A percentile compares a stretch with the other conserved stretches of the same genome.
Evolutionary conservation across 2,797 vertebrate genomes (phyloP).

Genomic region (Xenops minutus): DNA sequence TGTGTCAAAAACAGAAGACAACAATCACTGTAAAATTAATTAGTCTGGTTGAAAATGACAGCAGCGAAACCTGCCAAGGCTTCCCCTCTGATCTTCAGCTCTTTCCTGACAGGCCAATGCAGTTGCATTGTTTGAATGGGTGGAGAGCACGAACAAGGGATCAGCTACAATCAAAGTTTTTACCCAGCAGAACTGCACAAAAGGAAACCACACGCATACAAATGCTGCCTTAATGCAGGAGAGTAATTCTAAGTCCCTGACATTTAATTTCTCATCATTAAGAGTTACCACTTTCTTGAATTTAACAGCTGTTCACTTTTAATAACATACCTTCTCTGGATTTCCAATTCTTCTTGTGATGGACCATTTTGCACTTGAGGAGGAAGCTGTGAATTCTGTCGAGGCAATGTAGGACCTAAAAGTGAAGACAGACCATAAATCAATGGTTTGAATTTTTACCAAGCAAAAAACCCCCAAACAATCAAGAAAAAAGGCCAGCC

Average conservation of each 20-base stretch:
- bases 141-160: neutral
- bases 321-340: constrained; percentile 88
- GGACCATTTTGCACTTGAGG: constrained; percentile 94
- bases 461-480: neutral
- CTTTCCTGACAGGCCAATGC: neutral
- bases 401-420: constrained; percentile 90
- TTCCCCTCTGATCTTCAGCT: neutral
- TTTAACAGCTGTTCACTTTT: neutral
- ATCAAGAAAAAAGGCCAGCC: constrained; percentile 49
- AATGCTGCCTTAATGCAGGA: neutral
- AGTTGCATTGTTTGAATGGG: neutral
- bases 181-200: neutral
- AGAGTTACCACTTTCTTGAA: neutral
- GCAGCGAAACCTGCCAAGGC: neutral
- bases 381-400: constrained; percentile 85
- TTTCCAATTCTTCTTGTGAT: constrained; percentile 91
- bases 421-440: constrained; percentile 38
- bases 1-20: neutral
- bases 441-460: neutral
- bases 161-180: neutral
- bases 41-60: neutral
- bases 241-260: neutral
- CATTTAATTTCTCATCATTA: neutral
- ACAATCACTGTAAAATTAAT: neutral
- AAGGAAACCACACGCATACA: neutral